Base-by-base conservation (phyloP, 2,113 vertebrate genomes). In the Pangasianodon hypophthalmus region DNA sequence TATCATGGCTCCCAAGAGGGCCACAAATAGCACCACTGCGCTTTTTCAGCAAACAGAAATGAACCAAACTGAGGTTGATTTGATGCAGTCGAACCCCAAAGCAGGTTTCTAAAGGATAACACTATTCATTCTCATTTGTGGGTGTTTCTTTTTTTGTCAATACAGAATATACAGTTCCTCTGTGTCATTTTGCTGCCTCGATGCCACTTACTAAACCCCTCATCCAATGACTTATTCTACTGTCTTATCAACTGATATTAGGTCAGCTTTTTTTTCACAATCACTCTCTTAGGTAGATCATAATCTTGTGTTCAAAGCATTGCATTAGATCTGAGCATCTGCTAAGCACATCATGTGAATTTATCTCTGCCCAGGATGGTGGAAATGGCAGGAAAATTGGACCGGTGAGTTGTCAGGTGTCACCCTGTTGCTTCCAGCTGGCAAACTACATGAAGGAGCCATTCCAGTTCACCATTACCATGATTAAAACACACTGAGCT, bases 311-410 rank as follows among this genome's bases (percentile, higher is more conserved):
- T 64, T 46, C 56, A 79, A 89, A 79, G 44, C 71, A 79, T 85
- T 89, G 73, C 73, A 86, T 86, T 62, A 67, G 56, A 80, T 81
- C 58, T 69, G 75, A 69, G 24, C 29, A 21, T 58, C 56, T 86
- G 89, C 85, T 48, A 48, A 89, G 54, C 26, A 18, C 83, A 32
- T 54, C 75, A 41, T 77, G 58, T 62, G 82, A 89, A 71, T 50
- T 75, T 62, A 77, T 85, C 88, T 85, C 83, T 85, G 69, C 21
- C 44, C 48, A 46, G 93, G 92, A 87, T 94, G 93, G 92, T 95
- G 94, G 94, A 94, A 94, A 94, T 94, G 93, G 94, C 93, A 95
- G 94, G 95, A 94, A 93, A 93, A 94, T 95, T 93, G 93, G 90
- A 90, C 92, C 4, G 54, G 90, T 92, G 88, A 91, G 92, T 75